Evolutionary conservation across 2,888 invertebrate genomes (phyloP), one percentile per base, ranked within the genome.

Genomic region (Drosophila pullipes): DNA sequence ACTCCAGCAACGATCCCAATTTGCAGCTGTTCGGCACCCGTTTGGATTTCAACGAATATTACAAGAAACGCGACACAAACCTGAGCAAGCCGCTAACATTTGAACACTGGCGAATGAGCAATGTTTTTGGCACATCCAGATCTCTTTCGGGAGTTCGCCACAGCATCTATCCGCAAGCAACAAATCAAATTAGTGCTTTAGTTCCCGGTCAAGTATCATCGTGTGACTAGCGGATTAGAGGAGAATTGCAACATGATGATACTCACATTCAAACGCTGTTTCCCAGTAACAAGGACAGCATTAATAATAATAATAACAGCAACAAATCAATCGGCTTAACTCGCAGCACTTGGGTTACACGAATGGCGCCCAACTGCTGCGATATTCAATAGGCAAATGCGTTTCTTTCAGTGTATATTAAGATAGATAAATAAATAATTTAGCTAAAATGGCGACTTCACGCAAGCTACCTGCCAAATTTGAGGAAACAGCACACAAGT

Each of bases 41-140:
- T 4, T 95, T 99, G 67, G 98, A 99, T 94, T 99, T 99, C 93
- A 99, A 98, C 93, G 98, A 98, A 92, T 97, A 97, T 94, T 99
- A 99, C 94, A 97, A 97, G 92, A 96, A 96, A 74, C 95, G 96
- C 71, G 97, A 97, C 92, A 95, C 96, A 77, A 95, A 97, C 84
- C 95, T 98, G 64, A 96, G 96, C 71, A 96, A 95, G 71, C 95
- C 95, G 5, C 93, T 95, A 62, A 95, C 95, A 0, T 95, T 95
- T 82, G 95, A 95, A 81, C 95, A 95, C 90, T 95, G 95, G 93
- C 94, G 95, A 35, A 94, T 95, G 91, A 95, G 95, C 87, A 79
- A 78, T 53, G 47, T 76, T 10, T 58, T 73, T 35, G 50, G 64
- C 6, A 61, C 35, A 25, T n/a, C 18, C 18, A 82, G 60, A 31